Conservation (phyloP, 2,113 vertebrate species). For the Cavia porcellus region DNA sequence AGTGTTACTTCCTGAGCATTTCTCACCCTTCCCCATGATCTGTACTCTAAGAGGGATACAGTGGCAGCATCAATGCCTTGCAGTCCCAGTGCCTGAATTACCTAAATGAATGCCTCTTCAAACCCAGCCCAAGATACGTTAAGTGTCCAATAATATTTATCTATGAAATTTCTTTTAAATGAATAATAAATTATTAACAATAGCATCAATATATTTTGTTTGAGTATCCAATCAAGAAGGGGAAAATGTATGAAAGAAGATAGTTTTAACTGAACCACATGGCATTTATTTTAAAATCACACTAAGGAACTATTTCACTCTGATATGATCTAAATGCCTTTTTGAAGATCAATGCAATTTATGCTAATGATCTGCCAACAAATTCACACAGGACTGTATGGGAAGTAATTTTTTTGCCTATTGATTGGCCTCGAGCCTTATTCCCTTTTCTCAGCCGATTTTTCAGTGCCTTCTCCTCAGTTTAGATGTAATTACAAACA, state of each 20-base stretch:
- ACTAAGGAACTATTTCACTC: not conserved
- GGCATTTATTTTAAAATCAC: not conserved
- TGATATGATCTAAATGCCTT: not conserved
- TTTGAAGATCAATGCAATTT: slow-evolving; percentile 58
- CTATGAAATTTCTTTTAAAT: not conserved
- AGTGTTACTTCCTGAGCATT: not conserved
- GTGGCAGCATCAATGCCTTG: not conserved
- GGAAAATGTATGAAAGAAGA: not conserved
- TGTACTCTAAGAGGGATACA: not conserved
- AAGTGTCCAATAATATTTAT: not conserved
- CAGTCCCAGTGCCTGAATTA: not conserved
- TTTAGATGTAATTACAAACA: slow-evolving; percentile 82
- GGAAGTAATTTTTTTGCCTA: slow-evolving; percentile 52
- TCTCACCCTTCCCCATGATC: not conserved
- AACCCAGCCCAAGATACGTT: not conserved
- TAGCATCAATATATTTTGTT: not conserved
- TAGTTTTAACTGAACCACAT: not conserved
- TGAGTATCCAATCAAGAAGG: not conserved
- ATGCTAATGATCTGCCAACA: slow-evolving; percentile 11
- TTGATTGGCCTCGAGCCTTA: slow-evolving; percentile 63
- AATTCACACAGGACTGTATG: not conserved
- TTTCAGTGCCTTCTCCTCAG: slow-evolving; percentile 27
- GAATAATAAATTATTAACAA: not conserved
- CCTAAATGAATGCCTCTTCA: not conserved
- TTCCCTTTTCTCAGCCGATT: slow-evolving; percentile 30